Evolutionary conservation across 2,797 vertebrate genomes (phyloP).

Genomic region (Fistularia tabacaria): DNA sequence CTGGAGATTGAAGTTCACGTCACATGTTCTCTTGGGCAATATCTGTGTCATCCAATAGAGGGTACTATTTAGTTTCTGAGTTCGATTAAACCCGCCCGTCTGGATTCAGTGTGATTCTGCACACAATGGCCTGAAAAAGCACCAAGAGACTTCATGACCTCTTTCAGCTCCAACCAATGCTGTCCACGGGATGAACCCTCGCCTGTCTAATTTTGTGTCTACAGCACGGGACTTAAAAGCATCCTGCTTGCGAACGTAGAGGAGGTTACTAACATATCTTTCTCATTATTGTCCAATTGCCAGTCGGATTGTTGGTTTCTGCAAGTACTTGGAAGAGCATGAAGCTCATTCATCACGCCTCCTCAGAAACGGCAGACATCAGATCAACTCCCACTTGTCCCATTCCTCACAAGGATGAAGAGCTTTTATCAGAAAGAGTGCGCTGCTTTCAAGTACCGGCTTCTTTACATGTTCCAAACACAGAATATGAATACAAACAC

Average conservation of each 20-base stretch:
- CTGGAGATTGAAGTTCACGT: background rate
- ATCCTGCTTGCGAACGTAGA: slow-evolving; percentile 6
- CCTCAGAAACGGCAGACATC: slow-evolving; percentile 26
- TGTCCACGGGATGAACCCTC: slow-evolving; percentile 31
- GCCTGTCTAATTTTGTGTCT: slow-evolving; percentile 2
- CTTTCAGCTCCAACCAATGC: slow-evolving; percentile 28
- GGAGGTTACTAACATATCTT: slow-evolving; percentile 8
- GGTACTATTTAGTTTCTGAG: slow-evolving; percentile 73
- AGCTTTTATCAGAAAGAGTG: slow-evolving; percentile 1
- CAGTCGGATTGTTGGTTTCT: slow-evolving; percentile 6
- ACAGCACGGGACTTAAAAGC: background rate
- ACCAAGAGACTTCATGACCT: slow-evolving; percentile 24
- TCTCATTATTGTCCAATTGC: slow-evolving; percentile 6
- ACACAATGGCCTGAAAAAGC: slow-evolving; percentile 15
- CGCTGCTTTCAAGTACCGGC: too few relatives aligned
- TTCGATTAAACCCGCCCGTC: slow-evolving; percentile 33
- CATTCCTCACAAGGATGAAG: slow-evolving; percentile 2
- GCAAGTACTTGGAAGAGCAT: slow-evolving; percentile 1
- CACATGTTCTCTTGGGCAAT: slow-evolving; percentile 27
- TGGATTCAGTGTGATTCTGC: slow-evolving; percentile 21
- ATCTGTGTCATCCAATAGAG: slow-evolving; percentile 72
- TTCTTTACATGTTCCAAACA: too few relatives aligned
- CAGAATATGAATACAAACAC: background rate
- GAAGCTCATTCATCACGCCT: slow-evolving; percentile 18
- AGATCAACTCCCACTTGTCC: slow-evolving; percentile 22